Percentiles rank a stretch among this genome's conserved stretches.
Evolutionary conservation across 1,140 invertebrate species (phyloP).

Genomic region (Rhyacophila brunnea): DNA sequence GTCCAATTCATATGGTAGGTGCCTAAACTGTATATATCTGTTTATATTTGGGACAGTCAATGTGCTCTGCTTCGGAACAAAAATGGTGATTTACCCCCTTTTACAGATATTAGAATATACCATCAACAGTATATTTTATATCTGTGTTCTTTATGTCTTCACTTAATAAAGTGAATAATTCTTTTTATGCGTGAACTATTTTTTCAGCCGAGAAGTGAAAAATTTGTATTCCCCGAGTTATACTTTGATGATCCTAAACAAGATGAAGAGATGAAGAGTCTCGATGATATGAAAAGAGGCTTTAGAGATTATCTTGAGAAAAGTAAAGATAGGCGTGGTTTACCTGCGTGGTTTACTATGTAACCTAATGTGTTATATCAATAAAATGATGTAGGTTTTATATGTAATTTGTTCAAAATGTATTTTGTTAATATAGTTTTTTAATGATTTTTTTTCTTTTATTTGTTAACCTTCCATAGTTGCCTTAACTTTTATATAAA

Average conservation of each 20-base stretch:
- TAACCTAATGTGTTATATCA: conserved; percentile 34
- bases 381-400: neutral
- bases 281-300: conserved; percentile 49
- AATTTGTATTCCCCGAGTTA: conserved; percentile 60
- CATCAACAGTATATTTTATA: no score
- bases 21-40: no score
- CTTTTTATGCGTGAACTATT: conserved; percentile 6
- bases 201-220: conserved; percentile 53
- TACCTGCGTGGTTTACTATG: conserved; percentile 61
- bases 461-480: no score
- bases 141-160: no score
- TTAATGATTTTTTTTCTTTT: no score
- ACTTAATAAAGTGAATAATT: no score
- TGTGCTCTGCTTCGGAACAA: conserved; percentile 1
- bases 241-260: conserved; percentile 41
- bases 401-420: conserved; percentile 1
- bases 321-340: conserved; percentile 52
- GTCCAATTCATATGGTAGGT: no score
- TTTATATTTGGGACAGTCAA: neutral
- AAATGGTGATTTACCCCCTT: no score
- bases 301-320: conserved; percentile 48
- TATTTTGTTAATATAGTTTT: neutral
- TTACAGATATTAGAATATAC: no score
- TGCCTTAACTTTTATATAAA: no score
- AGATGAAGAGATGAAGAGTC: conserved; percentile 45